phyloP scores from a whole-genome alignment of 2,888 invertebrate species.

The Ephialtes manifestator region DNA sequence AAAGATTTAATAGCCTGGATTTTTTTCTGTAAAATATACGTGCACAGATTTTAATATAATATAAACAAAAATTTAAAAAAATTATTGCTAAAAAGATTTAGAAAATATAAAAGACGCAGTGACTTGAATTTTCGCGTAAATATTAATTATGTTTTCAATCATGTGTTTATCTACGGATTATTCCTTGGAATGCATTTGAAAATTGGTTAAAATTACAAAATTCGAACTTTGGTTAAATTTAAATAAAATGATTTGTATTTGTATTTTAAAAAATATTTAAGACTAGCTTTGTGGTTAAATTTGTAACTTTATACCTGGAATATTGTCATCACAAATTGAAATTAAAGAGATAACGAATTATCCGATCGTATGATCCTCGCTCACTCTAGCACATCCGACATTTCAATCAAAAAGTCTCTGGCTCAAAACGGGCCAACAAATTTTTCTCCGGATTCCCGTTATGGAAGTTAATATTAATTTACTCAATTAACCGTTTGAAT shows the following conservation, averaged over 20 bases:
- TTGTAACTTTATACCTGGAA: no score
- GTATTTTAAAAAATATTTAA: no score
- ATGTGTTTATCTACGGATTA: no score
- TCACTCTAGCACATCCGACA: constrained; percentile 35
- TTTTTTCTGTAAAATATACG: background rate
- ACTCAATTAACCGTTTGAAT: constrained; percentile 53
- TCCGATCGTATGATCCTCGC: background rate
- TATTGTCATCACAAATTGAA: background rate
- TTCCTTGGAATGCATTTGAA: no score
- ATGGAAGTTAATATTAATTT: constrained; percentile 35
- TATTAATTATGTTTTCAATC: no score
- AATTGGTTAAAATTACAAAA: no score
- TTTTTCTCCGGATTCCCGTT: background rate
- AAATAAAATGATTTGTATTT: no score
- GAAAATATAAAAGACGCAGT: background rate
- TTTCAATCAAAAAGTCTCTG: constrained; percentile 31
- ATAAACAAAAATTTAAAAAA: background rate
- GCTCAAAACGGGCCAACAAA: background rate
- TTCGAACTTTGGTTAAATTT: no score
- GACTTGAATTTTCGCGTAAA: no score
- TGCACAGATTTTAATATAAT: background rate
- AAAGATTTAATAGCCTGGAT: background rate
- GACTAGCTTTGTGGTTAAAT: no score
- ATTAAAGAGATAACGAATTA: background rate
- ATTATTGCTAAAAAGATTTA: background rate